phyloP scores from a whole-genome alignment of 2,888 invertebrate genomes.

The Drosophila suboccidentalis region DNA sequence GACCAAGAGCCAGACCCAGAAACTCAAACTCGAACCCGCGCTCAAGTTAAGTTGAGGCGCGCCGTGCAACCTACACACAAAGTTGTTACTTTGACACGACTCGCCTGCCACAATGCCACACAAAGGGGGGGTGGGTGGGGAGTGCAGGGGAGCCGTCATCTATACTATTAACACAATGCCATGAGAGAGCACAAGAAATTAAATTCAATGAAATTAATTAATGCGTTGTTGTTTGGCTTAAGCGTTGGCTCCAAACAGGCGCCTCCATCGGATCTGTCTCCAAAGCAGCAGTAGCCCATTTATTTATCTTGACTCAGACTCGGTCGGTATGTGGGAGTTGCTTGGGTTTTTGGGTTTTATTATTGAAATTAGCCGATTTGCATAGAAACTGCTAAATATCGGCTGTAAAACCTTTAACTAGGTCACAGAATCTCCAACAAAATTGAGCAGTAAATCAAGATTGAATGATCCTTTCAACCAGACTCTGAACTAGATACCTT shows the following conservation, averaged over 20 bases:
- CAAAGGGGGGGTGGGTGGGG: background rate
- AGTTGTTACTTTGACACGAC: slow-evolving; percentile 50
- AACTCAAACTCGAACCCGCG: slow-evolving; percentile 18
- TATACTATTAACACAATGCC: slow-evolving; percentile 23
- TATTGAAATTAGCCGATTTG: slow-evolving; percentile 23
- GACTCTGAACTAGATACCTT: background rate
- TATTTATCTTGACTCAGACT: slow-evolving; percentile 5
- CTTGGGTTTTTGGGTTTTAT: slow-evolving; percentile 30
- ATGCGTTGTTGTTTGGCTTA: slow-evolving; percentile 42
- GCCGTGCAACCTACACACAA: slow-evolving; percentile 52
- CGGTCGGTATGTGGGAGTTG: slow-evolving; percentile 28
- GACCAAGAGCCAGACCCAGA: slow-evolving; percentile 4
- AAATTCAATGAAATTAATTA: slow-evolving; percentile 79
- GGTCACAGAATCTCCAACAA: background rate
- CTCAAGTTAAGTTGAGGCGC: slow-evolving; percentile 44
- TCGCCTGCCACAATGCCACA: slow-evolving; percentile 24
- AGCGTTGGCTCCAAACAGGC: slow-evolving; percentile 61
- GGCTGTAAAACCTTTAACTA: background rate
- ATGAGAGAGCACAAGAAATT: slow-evolving; percentile 51
- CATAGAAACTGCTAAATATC: slow-evolving; percentile 2
- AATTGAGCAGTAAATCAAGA: background rate
- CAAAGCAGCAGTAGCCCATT: slow-evolving; percentile 31
- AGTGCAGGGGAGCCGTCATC: slow-evolving; percentile 11
- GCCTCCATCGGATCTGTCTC: slow-evolving; percentile 36
- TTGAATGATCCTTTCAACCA: background rate